These are phyloP conservation scores for Ceuthmochares aereus DNA, from an alignment of 2,113 vertebrate species.

Conservation along the genomic window DNA sequence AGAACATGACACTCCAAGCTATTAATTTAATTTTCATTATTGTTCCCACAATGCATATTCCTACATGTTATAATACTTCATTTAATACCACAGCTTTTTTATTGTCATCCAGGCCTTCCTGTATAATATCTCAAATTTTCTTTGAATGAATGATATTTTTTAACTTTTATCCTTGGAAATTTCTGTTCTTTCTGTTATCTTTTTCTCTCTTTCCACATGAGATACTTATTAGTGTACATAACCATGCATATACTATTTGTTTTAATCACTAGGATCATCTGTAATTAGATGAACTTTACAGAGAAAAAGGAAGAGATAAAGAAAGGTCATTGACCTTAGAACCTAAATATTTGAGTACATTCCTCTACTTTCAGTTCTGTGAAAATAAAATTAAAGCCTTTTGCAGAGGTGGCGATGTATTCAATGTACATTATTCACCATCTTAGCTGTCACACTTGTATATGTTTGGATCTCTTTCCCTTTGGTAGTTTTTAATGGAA, in stretches of 20 bases:
- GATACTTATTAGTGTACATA: neutral
- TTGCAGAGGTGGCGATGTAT: neutral
- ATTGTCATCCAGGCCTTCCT: neutral
- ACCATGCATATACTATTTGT: neutral
- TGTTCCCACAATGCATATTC: neutral
- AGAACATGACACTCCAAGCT: neutral
- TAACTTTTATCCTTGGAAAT: neutral
- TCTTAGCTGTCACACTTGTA: neutral
- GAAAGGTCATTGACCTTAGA: neutral
- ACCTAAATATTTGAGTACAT: neutral
- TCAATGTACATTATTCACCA: neutral
- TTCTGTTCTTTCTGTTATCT: neutral
- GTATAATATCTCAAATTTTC: neutral
- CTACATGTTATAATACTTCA: neutral
- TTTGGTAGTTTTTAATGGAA: neutral
- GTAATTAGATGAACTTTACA: neutral
- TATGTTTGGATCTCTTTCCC: neutral
- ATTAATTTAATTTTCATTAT: neutral
- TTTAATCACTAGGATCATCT: neutral
- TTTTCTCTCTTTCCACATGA: neutral
- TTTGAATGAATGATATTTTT: neutral
- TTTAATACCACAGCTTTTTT: neutral
- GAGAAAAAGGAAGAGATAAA: neutral
- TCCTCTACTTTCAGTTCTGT: neutral
- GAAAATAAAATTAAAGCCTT: neutral